These are phyloP conservation scores for Colossoma macropomum DNA, from an alignment of 2,113 vertebrate genomes.

Conservation along the genomic window DNA sequence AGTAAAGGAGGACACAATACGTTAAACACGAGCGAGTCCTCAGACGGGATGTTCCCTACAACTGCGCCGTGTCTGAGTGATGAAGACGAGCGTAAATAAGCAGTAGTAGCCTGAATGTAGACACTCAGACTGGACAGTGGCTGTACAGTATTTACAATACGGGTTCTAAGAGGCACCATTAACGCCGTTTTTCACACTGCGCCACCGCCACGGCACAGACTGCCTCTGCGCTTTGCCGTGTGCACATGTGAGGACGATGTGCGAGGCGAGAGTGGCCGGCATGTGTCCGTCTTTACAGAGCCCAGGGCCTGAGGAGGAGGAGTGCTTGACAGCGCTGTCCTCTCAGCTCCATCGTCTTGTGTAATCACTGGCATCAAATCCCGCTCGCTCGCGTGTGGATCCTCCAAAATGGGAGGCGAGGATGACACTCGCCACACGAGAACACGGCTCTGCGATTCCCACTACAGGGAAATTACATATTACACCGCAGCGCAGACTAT, in stretches of 20 bases:
- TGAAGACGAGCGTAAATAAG: background rate
- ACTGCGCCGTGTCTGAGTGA: too few species aligned
- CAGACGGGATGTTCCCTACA: too few species aligned
- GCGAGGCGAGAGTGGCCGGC: background rate
- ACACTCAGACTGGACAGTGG: too few species aligned
- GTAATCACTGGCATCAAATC: background rate
- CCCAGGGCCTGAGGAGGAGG: background rate
- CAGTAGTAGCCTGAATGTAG: background rate
- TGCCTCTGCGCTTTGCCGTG: background rate
- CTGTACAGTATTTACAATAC: background rate
- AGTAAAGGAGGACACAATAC: too few species aligned
- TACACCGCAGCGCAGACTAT: too few species aligned
- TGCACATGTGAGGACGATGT: background rate
- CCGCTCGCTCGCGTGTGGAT: too few species aligned
- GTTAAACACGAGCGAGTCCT: too few species aligned
- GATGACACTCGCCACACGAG: too few species aligned
- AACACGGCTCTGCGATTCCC: too few species aligned
- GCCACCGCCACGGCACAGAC: conserved; percentile 4
- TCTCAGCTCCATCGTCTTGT: background rate
- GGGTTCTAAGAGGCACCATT: background rate
- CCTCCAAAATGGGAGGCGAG: too few species aligned
- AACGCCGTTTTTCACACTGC: conserved; percentile 31
- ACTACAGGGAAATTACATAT: too few species aligned
- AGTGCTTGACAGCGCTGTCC: too few species aligned
- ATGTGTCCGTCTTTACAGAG: background rate